phyloP scores from a whole-genome alignment of 2,888 invertebrate species.

The Busseola fusca region DNA sequence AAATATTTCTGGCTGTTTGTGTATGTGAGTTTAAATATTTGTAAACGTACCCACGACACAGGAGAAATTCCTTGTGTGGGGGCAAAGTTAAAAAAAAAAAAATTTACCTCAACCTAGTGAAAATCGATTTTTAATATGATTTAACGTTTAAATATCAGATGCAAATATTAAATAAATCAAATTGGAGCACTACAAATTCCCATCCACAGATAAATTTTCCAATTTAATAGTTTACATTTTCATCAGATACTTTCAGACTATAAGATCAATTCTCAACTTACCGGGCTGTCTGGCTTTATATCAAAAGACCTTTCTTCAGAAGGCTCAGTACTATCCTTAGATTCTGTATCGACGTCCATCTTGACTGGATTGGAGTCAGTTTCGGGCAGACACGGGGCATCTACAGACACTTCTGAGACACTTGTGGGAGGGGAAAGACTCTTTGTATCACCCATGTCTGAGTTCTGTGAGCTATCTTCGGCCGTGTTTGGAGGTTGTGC shows the following conservation, averaged over 20 bases:
- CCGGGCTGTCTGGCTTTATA: conserved; percentile 63
- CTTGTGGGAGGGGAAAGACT: conserved; percentile 80
- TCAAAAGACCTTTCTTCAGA: conserved; percentile 59
- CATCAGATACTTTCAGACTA: neutral
- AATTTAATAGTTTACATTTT: neutral
- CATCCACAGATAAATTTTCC: neutral
- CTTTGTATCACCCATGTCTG: conserved; percentile 79
- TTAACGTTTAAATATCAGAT: neutral
- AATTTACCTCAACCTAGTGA: neutral
- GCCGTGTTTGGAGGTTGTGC: conserved; percentile 74
- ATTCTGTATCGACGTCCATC: conserved; percentile 66
- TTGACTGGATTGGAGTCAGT: conserved; percentile 45
- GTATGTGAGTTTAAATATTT: too few species aligned
- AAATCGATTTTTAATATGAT: neutral
- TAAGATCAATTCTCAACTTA: conserved; percentile 48
- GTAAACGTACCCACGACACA: too few species aligned
- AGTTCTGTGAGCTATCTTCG: conserved; percentile 83
- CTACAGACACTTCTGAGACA: conserved; percentile 76
- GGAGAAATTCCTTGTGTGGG: too few species aligned
- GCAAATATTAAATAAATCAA: neutral
- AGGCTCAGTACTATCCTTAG: conserved; percentile 62
- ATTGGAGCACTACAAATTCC: neutral
- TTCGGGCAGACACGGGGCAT: conserved; percentile 56
- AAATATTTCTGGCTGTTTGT: too few species aligned
- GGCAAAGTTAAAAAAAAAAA: too few species aligned